A percentile compares a stretch with the other conserved stretches of the same genome.
These are phyloP conservation scores for Ovibos moschatus DNA, from an alignment of 2,113 vertebrate species.

Conservation along the genomic window DNA sequence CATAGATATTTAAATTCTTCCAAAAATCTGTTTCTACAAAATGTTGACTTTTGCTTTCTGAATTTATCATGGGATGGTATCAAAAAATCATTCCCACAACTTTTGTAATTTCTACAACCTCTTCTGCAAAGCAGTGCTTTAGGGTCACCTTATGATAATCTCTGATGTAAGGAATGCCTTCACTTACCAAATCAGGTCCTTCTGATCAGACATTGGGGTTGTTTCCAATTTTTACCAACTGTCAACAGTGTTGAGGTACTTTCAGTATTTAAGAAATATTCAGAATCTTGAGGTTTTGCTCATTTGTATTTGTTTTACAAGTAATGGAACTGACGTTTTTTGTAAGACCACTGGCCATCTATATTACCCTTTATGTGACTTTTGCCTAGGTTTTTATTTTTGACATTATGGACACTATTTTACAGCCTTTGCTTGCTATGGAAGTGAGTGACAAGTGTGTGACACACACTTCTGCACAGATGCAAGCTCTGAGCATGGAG, in stretches of 20 bases:
- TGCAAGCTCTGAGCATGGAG: accelerated
- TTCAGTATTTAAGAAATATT: not conserved
- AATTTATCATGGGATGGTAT: not conserved
- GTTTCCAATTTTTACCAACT: not conserved
- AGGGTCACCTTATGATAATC: accelerated
- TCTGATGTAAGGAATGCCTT: accelerated
- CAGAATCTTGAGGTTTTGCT: not conserved
- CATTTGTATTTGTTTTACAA: not conserved
- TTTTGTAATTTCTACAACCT: not conserved
- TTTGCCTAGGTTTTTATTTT: not conserved
- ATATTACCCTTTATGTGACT: not conserved
- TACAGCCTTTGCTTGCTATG: not conserved
- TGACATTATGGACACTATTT: accelerated
- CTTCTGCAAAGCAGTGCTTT: accelerated
- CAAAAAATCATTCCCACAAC: not conserved
- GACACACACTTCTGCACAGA: accelerated
- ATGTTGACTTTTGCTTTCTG: not conserved
- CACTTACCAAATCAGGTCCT: not conserved
- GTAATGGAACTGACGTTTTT: accelerated
- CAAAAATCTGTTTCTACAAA: not conserved
- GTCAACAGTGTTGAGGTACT: accelerated
- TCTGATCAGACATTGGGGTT: accelerated
- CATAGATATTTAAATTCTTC: not conserved
- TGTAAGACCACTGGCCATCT: not conserved
- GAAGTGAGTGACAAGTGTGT: not conserved